Conservation (phyloP, 1,140 invertebrate genomes). For the Ganaspis sp. region DNA sequence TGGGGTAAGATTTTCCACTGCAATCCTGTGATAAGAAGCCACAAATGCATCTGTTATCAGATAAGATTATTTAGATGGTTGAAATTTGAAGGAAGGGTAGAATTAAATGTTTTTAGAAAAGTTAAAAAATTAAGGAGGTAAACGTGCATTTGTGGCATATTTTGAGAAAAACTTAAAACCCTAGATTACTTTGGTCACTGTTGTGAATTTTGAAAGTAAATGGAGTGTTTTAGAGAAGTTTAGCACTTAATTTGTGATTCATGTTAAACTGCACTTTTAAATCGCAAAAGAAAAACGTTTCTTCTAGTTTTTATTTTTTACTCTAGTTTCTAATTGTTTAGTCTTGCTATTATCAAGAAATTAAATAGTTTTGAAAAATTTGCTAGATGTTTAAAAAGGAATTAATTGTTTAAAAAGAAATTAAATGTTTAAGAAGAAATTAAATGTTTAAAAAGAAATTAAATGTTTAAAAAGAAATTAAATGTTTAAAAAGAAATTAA, state of each 20-base stretch:
- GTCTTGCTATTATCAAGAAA: too few species aligned
- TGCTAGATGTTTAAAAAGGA: too few species aligned
- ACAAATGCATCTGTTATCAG: conserved; percentile 10
- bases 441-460: too few species aligned
- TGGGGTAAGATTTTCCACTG: conserved; percentile 13
- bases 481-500: too few species aligned
- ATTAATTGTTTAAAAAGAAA: too few species aligned
- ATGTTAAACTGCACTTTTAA: background rate
- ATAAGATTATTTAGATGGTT: conserved; percentile 21
- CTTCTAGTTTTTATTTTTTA: too few species aligned
- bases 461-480: too few species aligned
- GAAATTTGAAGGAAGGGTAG: background rate
- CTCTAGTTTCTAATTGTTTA: too few species aligned
- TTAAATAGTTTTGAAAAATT: too few species aligned
- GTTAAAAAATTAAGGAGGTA: conserved; percentile 11
- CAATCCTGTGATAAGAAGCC: conserved; percentile 30
- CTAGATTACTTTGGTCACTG: conserved; percentile 25
- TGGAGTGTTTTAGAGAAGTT: background rate
- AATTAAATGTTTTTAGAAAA: conserved; percentile 15
- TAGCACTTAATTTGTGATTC: conserved; percentile 20
- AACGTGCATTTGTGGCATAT: conserved; percentile 25
- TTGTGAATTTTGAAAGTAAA: background rate
- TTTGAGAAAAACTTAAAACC: conserved; percentile 23
- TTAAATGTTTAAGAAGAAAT: too few species aligned
- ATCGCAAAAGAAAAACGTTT: too few species aligned